These are phyloP conservation scores for Lepidurus couesii DNA, from an alignment of 1,140 invertebrate genomes.

Conservation along the genomic window DNA sequence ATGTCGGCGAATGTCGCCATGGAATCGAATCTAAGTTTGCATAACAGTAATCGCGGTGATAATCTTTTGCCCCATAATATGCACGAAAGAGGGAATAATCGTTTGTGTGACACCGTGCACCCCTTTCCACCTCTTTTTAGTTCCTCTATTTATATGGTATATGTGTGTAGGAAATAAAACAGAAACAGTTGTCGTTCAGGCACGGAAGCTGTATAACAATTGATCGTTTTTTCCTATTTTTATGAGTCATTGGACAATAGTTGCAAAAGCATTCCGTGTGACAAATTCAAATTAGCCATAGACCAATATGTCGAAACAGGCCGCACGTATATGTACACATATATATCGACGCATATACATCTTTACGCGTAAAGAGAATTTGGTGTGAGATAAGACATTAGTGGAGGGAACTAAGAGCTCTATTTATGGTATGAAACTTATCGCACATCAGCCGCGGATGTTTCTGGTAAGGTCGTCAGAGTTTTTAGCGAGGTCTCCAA, in stretches of 20 bases:
- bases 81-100: neutral
- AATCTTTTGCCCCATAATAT: neutral
- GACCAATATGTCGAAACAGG: no score
- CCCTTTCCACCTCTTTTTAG: neutral
- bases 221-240: no score
- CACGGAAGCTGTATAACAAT: no score
- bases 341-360: no score
- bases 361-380: no score
- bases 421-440: neutral
- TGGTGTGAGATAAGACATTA: no score
- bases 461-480: slow-evolving; percentile 21
- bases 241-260: no score
- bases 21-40: slow-evolving; percentile 16
- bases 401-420: no score
- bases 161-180: neutral
- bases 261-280: no score
- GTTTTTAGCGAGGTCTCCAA: neutral
- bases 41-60: neutral
- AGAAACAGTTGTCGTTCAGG: no score
- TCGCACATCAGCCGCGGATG: neutral
- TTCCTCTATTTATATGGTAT: neutral
- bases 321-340: no score
- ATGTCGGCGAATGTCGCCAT: slow-evolving; percentile 11
- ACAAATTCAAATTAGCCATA: no score
- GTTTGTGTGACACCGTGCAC: neutral